Percentiles rank a stretch among this genome's conserved stretches.
These are phyloP conservation scores for Hylia prasina DNA, from an alignment of 2,113 vertebrate genomes.

Conservation along the genomic window DNA sequence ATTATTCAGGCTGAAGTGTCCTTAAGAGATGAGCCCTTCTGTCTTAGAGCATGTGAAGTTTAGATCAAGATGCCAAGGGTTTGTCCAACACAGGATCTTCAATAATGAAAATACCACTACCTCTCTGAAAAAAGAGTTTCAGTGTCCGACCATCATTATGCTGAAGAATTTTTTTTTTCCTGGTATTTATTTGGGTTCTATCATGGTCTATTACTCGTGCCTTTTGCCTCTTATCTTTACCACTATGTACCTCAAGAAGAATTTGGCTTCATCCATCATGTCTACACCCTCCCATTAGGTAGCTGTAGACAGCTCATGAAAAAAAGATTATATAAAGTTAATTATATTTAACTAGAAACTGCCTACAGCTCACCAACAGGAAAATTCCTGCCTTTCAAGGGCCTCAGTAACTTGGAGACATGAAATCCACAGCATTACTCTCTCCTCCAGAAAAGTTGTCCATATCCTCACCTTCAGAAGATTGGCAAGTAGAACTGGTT, in stretches of 20 bases:
- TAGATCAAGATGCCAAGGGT: background rate
- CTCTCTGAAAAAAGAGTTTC: background rate
- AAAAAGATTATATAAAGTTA: background rate
- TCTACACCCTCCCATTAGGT: background rate
- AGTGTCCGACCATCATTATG: background rate
- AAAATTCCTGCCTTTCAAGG: background rate
- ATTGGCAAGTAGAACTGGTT: background rate
- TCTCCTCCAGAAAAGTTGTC: constrained; percentile 12
- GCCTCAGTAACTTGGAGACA: background rate
- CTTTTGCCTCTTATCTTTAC: background rate
- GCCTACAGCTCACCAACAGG: background rate
- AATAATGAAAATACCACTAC: background rate
- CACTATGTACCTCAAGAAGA: background rate
- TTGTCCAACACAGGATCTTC: background rate
- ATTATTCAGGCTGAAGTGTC: background rate
- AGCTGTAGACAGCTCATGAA: background rate
- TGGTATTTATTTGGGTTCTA: background rate
- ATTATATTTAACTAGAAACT: background rate
- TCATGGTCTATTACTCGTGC: background rate
- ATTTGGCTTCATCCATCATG: background rate
- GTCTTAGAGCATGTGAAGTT: background rate
- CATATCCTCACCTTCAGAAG: background rate
- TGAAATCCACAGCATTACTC: background rate
- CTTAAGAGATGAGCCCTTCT: background rate
- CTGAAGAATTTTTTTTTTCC: background rate